Conservation (phyloP, 2,113 vertebrate species). For the Todiramphus chloris region DNA sequence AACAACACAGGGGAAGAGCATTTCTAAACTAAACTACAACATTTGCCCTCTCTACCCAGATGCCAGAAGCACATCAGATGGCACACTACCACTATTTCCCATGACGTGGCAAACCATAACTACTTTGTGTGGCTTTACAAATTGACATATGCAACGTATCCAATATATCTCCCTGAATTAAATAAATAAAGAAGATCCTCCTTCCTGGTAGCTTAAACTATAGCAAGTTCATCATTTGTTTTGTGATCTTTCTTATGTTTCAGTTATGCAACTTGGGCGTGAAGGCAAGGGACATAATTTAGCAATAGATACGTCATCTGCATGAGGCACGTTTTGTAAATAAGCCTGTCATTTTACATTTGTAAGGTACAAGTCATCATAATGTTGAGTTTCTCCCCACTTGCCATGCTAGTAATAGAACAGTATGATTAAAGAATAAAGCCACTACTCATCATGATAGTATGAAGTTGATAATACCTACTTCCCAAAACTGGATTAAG, state of each 20-base stretch:
- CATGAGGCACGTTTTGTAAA: neutral
- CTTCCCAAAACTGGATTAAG: neutral
- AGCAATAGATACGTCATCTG: neutral
- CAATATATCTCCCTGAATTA: neutral
- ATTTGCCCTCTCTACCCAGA: neutral
- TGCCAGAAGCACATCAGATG: neutral
- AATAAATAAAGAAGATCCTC: neutral
- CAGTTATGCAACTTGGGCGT: neutral
- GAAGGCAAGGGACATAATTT: neutral
- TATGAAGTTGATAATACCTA: neutral
- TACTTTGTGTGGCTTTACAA: neutral
- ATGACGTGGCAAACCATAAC: constrained; percentile 6
- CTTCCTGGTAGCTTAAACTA: neutral
- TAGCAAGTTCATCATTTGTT: neutral
- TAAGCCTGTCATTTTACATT: neutral
- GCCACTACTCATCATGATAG: neutral
- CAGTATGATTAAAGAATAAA: neutral
- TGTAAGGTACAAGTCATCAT: neutral
- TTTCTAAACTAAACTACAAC: neutral
- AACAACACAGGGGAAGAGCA: neutral
- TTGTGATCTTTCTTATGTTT: neutral
- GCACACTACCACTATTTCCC: neutral
- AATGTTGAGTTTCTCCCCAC: neutral
- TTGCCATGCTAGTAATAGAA: neutral
- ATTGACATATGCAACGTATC: neutral